These are phyloP conservation scores for Labeo calbasu DNA, from an alignment of 2,797 vertebrate species.

Conservation along the genomic window DNA sequence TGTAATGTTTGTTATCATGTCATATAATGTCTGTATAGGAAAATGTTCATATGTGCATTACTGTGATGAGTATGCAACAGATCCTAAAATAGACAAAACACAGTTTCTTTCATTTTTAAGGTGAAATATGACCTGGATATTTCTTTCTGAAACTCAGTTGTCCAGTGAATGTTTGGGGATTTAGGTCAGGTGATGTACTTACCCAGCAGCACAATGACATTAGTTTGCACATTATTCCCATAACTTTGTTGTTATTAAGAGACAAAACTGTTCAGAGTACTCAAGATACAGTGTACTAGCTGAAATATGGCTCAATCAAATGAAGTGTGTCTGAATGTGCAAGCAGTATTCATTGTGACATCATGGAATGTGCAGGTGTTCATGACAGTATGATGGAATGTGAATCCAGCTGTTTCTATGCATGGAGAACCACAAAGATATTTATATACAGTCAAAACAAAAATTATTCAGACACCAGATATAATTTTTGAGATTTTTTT, in stretches of 20 bases:
- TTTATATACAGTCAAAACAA: too few relatives aligned
- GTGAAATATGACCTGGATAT: background rate
- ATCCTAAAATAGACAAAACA: background rate
- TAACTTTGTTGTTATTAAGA: background rate
- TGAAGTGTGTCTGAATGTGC: background rate
- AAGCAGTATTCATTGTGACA: background rate
- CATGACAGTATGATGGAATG: background rate
- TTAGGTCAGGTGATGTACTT: background rate
- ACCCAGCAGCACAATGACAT: constrained; percentile 1
- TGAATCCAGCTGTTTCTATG: background rate
- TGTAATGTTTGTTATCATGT: background rate
- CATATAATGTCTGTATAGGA: background rate
- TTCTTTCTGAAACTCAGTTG: background rate
- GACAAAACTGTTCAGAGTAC: background rate
- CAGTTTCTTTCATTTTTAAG: background rate
- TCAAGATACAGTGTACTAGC: background rate
- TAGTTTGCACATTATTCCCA: background rate
- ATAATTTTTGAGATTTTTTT: too few relatives aligned
- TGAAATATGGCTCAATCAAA: background rate
- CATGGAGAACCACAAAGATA: background rate
- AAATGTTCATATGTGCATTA: background rate
- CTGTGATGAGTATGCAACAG: background rate
- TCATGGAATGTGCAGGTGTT: background rate
- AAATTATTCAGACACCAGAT: too few relatives aligned
- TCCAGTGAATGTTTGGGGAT: background rate